Evolutionary conservation across 2,888 invertebrate genomes (phyloP), one percentile per base, ranked within the genome.

Genomic region (Ophraella communa): DNA sequence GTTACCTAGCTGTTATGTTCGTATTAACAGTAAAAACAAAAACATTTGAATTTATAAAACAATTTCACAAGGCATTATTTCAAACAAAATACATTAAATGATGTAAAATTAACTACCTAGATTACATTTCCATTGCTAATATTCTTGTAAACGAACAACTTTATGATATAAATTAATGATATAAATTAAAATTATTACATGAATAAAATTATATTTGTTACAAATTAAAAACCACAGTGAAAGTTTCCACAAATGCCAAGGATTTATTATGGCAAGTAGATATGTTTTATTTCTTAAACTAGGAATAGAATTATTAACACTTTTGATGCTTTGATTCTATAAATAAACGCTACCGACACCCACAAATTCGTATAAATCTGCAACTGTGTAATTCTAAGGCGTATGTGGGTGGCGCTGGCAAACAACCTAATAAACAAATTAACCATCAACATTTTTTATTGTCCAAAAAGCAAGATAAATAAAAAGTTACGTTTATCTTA

Each of bases 281-380:
- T 17, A n/a, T n/a, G n/a, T n/a, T n/a, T n/a, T n/a, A n/a, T n/a
- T n/a, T n/a, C n/a, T n/a, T n/a, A n/a, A 27, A 17, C 18, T 54
- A 14, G 24, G 17, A 11, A 8, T 24, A 57, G 45, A 57, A 57
- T 45, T 24, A 63, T n/a, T n/a, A 71, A 56, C 71, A 66, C 65
- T 68, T 69, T 64, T 56, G 55, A 64, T 59, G 49, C 59, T 64
- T 63, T 72, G 69, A 70, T 70, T 70, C 72, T 67, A 65, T 70
- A 71, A 73, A 73, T 73, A 73, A n/a, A 65, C 68, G 70, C 66
- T 65, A 59, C 42, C 58, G 53, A 69, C 73, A 69, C 73, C 73
- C 65, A 73, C 72, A 49, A 56, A 64, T 68, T 68, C 66, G 70
- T 72, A 71, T 71, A 71, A 73, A 72, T 73, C 70, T 71, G 72